phyloP scores from a whole-genome alignment of 53 echinoderm and acorn worm genomes.

The Hippasteria phrygiana region DNA sequence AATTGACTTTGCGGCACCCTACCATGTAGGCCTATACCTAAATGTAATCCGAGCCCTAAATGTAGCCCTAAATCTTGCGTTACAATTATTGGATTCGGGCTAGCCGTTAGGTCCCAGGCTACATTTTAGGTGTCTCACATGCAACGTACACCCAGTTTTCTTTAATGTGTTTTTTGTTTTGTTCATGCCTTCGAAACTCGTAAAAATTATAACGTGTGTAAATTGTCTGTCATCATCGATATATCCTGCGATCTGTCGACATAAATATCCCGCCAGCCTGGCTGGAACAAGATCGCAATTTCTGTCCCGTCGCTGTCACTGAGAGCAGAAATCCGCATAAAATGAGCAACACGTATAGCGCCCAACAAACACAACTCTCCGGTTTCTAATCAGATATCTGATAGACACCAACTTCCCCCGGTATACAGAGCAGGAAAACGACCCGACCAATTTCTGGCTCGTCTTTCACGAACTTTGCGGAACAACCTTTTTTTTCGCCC shows the following conservation, averaged over 20 bases:
- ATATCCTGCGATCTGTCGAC: neutral
- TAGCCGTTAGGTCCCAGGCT: no score
- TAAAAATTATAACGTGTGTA: neutral
- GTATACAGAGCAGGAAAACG: neutral
- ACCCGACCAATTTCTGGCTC: constrained; percentile 7
- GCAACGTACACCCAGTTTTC: no score
- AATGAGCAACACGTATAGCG: neutral
- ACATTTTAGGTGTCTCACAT: no score
- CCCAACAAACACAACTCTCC: neutral
- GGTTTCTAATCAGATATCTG: constrained; percentile 14
- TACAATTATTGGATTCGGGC: no score
- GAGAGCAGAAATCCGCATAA: neutral
- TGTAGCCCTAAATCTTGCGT: no score
- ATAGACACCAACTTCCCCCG: neutral
- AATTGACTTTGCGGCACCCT: no score
- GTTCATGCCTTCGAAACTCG: neutral
- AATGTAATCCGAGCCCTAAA: no score
- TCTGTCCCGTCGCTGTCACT: neutral
- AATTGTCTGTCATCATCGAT: neutral
- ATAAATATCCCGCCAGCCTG: no score
- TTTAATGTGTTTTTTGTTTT: neutral
- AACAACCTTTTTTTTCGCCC: no score
- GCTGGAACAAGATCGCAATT: no score
- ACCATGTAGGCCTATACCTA: no score
- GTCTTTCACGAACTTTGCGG: neutral